These are phyloP conservation scores for Crotalus horridus DNA, from an alignment of 2,113 vertebrate species.

Conservation along the genomic window DNA sequence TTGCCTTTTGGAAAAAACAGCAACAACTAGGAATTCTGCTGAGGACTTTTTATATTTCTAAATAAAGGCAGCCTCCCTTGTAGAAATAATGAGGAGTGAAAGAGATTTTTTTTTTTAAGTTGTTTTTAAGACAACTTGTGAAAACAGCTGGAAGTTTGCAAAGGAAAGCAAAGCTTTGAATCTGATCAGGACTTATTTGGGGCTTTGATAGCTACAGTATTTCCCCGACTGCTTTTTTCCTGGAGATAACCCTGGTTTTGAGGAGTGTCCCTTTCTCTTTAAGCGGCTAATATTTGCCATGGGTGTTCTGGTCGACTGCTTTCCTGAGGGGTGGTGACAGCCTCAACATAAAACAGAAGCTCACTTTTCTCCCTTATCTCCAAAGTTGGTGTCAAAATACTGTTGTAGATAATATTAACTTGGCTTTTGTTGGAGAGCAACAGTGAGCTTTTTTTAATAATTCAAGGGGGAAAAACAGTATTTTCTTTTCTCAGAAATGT, in stretches of 20 bases:
- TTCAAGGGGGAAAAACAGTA: background rate
- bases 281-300: background rate
- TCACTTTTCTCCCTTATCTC: background rate
- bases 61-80: too few species aligned
- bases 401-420: background rate
- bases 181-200: background rate
- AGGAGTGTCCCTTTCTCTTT: background rate
- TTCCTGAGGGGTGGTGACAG: background rate
- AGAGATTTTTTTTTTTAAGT: too few species aligned
- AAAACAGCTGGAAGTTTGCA: too few species aligned
- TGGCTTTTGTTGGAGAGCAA: background rate
- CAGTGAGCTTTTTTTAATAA: background rate
- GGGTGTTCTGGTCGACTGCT: rapidly evolving
- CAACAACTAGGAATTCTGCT: too few species aligned
- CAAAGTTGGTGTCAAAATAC: background rate
- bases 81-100: too few species aligned
- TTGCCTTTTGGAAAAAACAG: too few species aligned
- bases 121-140: too few species aligned
- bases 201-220: background rate
- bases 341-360: background rate
- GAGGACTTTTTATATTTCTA: too few species aligned
- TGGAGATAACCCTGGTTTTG: background rate
- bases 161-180: too few species aligned
- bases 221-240: background rate
- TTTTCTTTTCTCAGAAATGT: background rate